These are phyloP conservation scores for Gyps fulvus DNA, from an alignment of 2,113 vertebrate species.

Conservation along the genomic window DNA sequence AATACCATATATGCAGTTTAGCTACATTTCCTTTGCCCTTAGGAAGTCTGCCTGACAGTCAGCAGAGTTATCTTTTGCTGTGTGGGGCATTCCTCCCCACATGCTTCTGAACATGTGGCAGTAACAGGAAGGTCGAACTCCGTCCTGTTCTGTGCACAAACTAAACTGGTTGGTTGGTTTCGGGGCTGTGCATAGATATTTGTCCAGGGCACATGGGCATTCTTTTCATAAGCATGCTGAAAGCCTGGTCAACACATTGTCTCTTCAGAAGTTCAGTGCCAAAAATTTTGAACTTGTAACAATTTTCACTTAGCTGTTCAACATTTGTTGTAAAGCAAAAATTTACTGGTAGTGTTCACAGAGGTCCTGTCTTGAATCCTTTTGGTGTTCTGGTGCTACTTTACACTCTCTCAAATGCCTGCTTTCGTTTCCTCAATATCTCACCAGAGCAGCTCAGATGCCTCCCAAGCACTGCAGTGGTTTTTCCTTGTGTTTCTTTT, in stretches of 20 bases:
- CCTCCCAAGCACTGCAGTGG: background rate
- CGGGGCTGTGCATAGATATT: background rate
- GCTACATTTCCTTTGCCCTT: background rate
- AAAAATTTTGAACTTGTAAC: background rate
- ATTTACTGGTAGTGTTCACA: background rate
- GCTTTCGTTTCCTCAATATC: background rate
- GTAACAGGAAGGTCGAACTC: background rate
- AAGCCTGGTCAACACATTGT: background rate
- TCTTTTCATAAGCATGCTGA: background rate
- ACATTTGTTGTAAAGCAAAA: background rate
- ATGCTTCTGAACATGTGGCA: background rate
- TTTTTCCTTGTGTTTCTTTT: background rate
- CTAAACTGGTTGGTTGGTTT: background rate
- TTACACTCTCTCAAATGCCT: background rate
- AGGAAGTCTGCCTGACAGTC: background rate
- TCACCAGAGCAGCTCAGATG: background rate
- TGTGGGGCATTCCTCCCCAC: background rate
- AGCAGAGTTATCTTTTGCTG: background rate
- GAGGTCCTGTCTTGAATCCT: background rate
- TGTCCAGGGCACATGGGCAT: background rate
- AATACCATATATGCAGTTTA: background rate
- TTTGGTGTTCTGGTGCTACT: background rate
- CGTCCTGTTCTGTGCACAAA: background rate
- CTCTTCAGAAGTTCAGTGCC: background rate
- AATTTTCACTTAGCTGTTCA: background rate